Evolutionary conservation across 2,888 invertebrate genomes (phyloP), one percentile per base, ranked within the genome.

Genomic region (Xestia ashworthii): DNA sequence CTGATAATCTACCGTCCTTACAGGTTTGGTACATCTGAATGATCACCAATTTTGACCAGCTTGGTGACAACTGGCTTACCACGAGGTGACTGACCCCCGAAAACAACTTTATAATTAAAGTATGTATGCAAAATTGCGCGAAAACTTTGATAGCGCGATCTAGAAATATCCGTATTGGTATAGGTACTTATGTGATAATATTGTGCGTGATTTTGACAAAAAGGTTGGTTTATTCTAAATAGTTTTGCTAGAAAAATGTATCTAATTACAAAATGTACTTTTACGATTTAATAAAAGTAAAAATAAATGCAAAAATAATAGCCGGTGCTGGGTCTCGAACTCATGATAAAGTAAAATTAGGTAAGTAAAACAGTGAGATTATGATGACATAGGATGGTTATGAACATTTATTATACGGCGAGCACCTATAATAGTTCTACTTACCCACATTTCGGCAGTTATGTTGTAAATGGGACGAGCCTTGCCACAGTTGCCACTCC

Each of bases 61-160:
- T 41, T 64, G 41, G 6, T 41, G 41, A 41, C 0, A 4, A 64
- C 64, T 41, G 64, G 64, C 19, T 41, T 1, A 19, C 64, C 41
- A 12, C 12, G 64, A 64, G 41, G 2, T 6, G 22, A 62, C 14
- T 11, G 62, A 62, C 62, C 62, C 62, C 22, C 1, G 22, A 12
- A 11, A 1, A 5, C 3, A 22, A 3, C 11, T n/a, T n/a, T n/a
- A 9, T 4, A 8, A 38, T 38, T 62, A 25, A 38, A 38, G 16
- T 11, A 25, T 41, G 0, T 0, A 1, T 64, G 22, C 22, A 12
- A 38, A 41, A 16, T 8, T 32, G 38, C 16, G 12, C 1, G 38
- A 22, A 64, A 64, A 64, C 62, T 64, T 64, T 64, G 11, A 38
- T 64, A 22, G 62, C 22, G 62, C 22, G 62, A 64, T 64, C 22